Evolutionary conservation across 1,140 invertebrate species (phyloP).

Genomic region (Brachionus plicatilis): DNA sequence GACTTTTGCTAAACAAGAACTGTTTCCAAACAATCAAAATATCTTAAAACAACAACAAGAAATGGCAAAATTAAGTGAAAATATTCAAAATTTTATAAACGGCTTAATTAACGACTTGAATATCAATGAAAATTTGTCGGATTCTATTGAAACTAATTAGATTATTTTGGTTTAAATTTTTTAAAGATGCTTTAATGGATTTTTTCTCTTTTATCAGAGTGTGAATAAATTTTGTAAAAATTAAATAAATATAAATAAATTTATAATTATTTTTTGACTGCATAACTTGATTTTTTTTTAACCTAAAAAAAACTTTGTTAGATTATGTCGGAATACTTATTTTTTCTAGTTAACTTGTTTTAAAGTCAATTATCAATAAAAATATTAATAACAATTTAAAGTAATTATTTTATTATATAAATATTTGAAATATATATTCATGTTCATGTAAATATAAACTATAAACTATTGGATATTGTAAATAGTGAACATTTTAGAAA

Average conservation of each 20-base stretch:
- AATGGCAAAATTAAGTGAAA: background rate
- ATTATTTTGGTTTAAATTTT: background rate
- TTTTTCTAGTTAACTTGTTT: background rate
- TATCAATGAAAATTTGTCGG: background rate
- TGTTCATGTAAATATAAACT: too few relatives aligned
- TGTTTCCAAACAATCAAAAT: conserved; percentile 18
- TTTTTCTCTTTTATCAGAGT: background rate
- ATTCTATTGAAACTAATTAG: background rate
- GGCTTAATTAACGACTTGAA: conserved; percentile 7
- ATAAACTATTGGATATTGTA: too few relatives aligned
- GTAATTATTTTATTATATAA: too few relatives aligned
- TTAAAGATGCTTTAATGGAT: background rate
- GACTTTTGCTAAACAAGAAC: background rate
- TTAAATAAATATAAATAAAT: background rate
- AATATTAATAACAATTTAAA: too few relatives aligned
- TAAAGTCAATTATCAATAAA: too few relatives aligned
- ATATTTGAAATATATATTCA: too few relatives aligned
- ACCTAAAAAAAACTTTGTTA: background rate
- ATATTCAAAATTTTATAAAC: conserved; percentile 13
- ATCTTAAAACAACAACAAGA: background rate
- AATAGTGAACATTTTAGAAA: too few relatives aligned
- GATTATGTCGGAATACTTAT: background rate
- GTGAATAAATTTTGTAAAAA: background rate
- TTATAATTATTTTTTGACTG: too few relatives aligned
- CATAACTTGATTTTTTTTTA: background rate